Conservation (phyloP, 37 sponge, comb jelly and placozoan genomes). For the Bolinopsis microptera region DNA sequence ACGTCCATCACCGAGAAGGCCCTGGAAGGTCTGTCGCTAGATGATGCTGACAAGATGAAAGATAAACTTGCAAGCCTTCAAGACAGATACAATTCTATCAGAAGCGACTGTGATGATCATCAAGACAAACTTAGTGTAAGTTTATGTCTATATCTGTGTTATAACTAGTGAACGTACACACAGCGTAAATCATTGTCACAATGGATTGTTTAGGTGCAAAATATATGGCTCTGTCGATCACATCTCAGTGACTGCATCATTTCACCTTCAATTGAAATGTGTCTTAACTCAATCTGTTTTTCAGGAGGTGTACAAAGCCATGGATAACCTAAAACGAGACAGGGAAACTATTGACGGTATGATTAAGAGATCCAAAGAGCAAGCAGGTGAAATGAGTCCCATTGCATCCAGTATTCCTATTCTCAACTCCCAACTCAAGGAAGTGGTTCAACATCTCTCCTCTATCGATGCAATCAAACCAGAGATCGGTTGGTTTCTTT, state of each 20-base stretch:
- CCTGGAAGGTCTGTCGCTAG: constrained; percentile 5
- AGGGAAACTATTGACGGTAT: background rate
- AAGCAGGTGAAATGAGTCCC: constrained; percentile 18
- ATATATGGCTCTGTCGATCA: no score
- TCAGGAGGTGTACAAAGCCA: constrained; percentile 50
- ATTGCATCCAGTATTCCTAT: constrained; percentile 38
- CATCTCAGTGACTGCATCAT: no score
- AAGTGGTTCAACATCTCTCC: background rate
- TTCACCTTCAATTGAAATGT: no score
- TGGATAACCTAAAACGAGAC: background rate
- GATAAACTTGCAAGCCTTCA: constrained; percentile 32
- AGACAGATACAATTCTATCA: constrained; percentile 11
- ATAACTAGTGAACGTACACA: no score
- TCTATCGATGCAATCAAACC: constrained; percentile 55
- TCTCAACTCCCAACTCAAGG: constrained; percentile 51
- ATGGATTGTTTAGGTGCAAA: no score
- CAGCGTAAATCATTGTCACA: no score
- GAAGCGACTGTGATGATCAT: constrained; percentile 19
- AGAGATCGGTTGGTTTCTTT: constrained; percentile 30
- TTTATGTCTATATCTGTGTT: no score
- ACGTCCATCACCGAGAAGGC: constrained; percentile 53
- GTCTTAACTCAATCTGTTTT: background rate
- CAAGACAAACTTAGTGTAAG: constrained; percentile 19
- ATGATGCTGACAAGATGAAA: constrained; percentile 61
- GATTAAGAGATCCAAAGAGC: constrained; percentile 1